phyloP scores from a whole-genome alignment of 2,888 invertebrate genomes.

The Byasa hedistus region DNA sequence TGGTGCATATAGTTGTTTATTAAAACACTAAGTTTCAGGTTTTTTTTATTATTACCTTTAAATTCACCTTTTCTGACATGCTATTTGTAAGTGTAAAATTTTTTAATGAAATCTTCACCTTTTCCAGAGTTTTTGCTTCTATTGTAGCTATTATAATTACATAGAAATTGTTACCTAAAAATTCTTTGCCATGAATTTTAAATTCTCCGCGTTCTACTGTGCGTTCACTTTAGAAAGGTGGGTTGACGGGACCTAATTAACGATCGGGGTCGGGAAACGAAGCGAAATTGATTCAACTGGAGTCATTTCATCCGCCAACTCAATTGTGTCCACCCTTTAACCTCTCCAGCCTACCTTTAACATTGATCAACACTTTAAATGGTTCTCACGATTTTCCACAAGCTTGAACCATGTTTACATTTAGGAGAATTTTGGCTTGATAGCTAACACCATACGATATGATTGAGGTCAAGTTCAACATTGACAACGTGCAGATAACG shows the following conservation, averaged over 20 bases:
- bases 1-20: no score
- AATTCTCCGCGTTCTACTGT: slow-evolving; percentile 6
- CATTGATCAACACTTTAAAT: slow-evolving; percentile 7
- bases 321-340: slow-evolving; percentile 29
- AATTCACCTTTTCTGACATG: no score
- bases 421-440: no score
- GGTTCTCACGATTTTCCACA: background rate
- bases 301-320: slow-evolving; percentile 31
- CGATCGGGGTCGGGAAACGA: slow-evolving; percentile 32
- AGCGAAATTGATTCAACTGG: slow-evolving; percentile 33
- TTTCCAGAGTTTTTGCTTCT: no score
- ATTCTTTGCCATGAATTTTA: background rate
- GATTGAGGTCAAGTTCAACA: no score
- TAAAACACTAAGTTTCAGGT: no score
- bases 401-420: no score
- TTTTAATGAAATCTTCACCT: no score
- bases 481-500: no score
- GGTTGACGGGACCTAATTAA: slow-evolving; percentile 35
- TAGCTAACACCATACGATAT: no score
- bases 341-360: slow-evolving; percentile 9
- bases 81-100: no score
- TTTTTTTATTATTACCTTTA: no score
- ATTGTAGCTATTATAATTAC: background rate
- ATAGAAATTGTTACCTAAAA: background rate
- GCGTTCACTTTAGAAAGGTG: slow-evolving; percentile 20